phyloP scores from a whole-genome alignment of 2,888 invertebrate species.

The Sussaba pulchella region DNA sequence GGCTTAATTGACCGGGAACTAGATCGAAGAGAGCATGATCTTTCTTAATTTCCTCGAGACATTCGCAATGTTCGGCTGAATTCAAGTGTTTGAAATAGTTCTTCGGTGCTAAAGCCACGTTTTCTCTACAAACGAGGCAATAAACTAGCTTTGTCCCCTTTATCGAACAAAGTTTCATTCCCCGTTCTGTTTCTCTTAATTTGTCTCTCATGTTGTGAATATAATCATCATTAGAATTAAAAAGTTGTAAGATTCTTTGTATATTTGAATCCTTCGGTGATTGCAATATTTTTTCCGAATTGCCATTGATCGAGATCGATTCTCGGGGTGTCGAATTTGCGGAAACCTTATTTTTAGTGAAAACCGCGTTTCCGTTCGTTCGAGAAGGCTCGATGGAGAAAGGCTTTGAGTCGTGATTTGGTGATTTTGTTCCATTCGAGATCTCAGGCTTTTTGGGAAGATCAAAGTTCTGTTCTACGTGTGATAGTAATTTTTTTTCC shows the following conservation, averaged over 20 bases:
- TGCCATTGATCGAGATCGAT: background rate
- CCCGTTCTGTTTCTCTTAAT: constrained; percentile 4
- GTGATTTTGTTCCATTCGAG: background rate
- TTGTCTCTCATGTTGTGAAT: constrained; percentile 45
- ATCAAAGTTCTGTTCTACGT: too few relatives aligned
- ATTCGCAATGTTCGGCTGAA: constrained; percentile 64
- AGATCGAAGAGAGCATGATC: constrained; percentile 61
- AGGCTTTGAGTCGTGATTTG: background rate
- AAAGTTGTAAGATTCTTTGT: background rate
- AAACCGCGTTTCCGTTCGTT: background rate
- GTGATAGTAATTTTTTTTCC: too few relatives aligned
- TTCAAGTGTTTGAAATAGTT: constrained; percentile 71
- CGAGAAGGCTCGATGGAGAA: background rate
- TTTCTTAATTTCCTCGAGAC: constrained; percentile 65
- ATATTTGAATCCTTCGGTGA: background rate
- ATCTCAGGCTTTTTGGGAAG: too few relatives aligned
- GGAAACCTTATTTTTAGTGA: background rate
- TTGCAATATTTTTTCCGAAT: background rate
- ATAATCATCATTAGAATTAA: background rate
- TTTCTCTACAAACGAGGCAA: constrained; percentile 72
- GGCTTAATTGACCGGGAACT: constrained; percentile 69
- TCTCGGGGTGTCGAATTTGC: background rate
- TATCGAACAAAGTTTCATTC: constrained; percentile 24
- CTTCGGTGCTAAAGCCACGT: constrained; percentile 61
- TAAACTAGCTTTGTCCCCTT: constrained; percentile 17